Percentiles rank a stretch among this genome's conserved stretches.
These are phyloP conservation scores for Drosophila mercatorum DNA, from an alignment of 2,888 invertebrate genomes.

Conservation along the genomic window DNA sequence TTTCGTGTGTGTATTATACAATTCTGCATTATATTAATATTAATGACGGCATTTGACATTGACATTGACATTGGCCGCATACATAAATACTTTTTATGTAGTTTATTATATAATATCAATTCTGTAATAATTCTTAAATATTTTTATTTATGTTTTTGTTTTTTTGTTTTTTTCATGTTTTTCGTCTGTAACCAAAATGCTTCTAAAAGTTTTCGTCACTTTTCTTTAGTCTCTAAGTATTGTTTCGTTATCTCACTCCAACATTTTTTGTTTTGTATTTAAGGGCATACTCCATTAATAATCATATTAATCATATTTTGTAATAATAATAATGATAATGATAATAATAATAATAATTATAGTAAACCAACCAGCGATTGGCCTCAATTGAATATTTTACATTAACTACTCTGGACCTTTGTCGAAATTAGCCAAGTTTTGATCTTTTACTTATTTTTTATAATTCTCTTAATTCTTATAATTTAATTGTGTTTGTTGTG, in stretches of 20 bases:
- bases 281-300: constrained; percentile 67
- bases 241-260: constrained; percentile 84
- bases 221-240: constrained; percentile 83
- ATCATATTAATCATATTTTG: not conserved
- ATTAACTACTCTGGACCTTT: constrained; percentile 75
- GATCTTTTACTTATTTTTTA: not conserved
- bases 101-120: constrained; percentile 69
- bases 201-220: constrained; percentile 77
- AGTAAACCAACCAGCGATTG: constrained; percentile 28
- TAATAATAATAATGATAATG: constrained; percentile 5
- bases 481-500: constrained; percentile 36
- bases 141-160: constrained; percentile 19
- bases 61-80: constrained; percentile 59
- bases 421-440: constrained; percentile 56
- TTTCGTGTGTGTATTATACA: constrained; percentile 60
- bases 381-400: constrained; percentile 65
- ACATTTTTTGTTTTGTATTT: constrained; percentile 78
- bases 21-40: constrained; percentile 56
- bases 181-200: constrained; percentile 69
- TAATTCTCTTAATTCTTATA: constrained; percentile 23
- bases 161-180: constrained; percentile 26
- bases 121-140: constrained; percentile 70
- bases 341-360: constrained; percentile 6
- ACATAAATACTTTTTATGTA: constrained; percentile 61
- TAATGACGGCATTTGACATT: constrained; percentile 64